Evolutionary conservation across 1,140 invertebrate genomes (phyloP).

Genomic region (Thaumatotibia leucotreta): DNA sequence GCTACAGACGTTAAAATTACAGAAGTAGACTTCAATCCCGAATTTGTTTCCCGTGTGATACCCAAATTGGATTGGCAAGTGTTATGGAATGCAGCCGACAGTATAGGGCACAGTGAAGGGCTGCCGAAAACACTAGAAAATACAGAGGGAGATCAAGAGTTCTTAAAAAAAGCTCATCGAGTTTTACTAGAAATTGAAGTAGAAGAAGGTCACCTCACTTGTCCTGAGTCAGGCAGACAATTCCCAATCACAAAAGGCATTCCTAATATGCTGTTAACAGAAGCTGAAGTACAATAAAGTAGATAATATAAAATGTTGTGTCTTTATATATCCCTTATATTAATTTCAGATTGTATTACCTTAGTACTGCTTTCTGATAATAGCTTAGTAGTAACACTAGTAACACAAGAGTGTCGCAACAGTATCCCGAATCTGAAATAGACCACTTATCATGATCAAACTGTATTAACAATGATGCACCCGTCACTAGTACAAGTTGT

Average conservation of each 20-base stretch:
- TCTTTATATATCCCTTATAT: neutral
- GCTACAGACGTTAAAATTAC: constrained; percentile 86
- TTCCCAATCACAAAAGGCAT: constrained; percentile 98
- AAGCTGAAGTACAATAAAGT: constrained; percentile 92
- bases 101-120: constrained; percentile 87
- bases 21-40: constrained; percentile 92
- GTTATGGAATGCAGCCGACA: constrained; percentile 86
- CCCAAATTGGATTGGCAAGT: constrained; percentile 90
- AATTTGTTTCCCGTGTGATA: constrained; percentile 93
- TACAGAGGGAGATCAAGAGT: constrained; percentile 90
- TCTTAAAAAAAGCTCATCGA: constrained; percentile 94
- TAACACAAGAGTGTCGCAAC: too few relatives aligned
- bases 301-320: neutral
- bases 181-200: constrained; percentile 95
- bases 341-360: too few relatives aligned
- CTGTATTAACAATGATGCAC: too few relatives aligned
- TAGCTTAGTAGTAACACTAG: too few relatives aligned
- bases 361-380: too few relatives aligned
- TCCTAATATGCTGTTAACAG: constrained; percentile 98
- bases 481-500: too few relatives aligned
- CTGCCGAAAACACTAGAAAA: constrained; percentile 87
- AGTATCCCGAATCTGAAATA: too few relatives aligned
- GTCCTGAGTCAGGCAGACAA: constrained; percentile 96
- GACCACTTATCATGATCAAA: too few relatives aligned
- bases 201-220: constrained; percentile 93